Percentiles rank a stretch among this genome's conserved stretches.
Evolutionary conservation across 2,113 vertebrate genomes (phyloP).

Genomic region (Ceuthmochares aereus): DNA sequence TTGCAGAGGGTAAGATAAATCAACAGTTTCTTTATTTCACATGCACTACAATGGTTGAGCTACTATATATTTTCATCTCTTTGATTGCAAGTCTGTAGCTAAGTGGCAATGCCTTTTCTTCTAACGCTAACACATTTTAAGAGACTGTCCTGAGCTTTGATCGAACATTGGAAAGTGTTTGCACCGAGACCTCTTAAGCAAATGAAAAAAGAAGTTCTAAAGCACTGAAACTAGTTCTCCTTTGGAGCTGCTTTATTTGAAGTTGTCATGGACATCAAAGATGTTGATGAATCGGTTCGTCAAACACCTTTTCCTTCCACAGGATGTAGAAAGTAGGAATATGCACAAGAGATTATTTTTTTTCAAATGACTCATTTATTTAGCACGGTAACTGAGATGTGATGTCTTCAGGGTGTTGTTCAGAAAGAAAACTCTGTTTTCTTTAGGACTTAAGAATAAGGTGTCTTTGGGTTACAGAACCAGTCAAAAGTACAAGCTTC

Average conservation of each 20-base stretch:
- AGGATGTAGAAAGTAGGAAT: not conserved
- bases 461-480: not conserved
- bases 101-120: not conserved
- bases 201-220: slow-evolving; percentile 9
- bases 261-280: slow-evolving; percentile 19
- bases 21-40: not conserved
- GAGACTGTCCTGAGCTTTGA: not conserved
- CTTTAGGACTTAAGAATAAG: not conserved
- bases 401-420: not conserved
- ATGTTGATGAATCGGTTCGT: slow-evolving; percentile 23
- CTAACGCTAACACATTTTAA: not conserved
- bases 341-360: not conserved
- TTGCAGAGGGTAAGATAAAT: not conserved
- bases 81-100: not conserved
- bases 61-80: slow-evolving; percentile 8
- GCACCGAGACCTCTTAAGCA: not conserved
- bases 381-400: not conserved
- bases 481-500: not conserved
- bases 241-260: slow-evolving; percentile 19
- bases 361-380: not conserved
- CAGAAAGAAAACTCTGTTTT: not conserved
- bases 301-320: not conserved
- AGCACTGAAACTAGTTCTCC: not conserved
- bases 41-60: not conserved
- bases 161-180: not conserved